Evolutionary conservation across 1,140 invertebrate species (phyloP).

Genomic region (Lamellibrachia luymesi): DNA sequence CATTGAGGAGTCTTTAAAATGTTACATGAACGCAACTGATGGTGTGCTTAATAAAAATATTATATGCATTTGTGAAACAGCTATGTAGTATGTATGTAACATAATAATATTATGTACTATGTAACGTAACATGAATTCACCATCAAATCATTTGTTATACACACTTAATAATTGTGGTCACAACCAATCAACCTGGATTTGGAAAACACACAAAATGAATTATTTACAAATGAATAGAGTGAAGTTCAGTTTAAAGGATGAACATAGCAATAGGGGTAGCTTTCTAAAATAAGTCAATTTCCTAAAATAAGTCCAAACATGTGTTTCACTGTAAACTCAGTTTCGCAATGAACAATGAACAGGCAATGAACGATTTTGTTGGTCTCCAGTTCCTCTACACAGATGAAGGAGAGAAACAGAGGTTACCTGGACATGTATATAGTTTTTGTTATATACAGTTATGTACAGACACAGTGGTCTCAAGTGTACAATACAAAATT

Average conservation of each 20-base stretch:
- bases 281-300: no score
- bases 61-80: not conserved
- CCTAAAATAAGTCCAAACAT: no score
- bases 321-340: no score
- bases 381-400: not conserved
- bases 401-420: not conserved
- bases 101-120: no score
- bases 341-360: not conserved
- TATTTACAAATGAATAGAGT: no score
- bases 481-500: not conserved
- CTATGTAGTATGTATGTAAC: not conserved
- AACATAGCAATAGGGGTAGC: no score
- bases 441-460: not conserved
- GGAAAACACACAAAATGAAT: no score
- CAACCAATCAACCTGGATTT: no score
- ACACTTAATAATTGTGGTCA: no score
- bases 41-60: not conserved
- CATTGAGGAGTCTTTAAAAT: not conserved
- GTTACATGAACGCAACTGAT: not conserved
- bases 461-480: not conserved
- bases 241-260: no score
- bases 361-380: not conserved
- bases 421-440: not conserved
- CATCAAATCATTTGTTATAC: no score
- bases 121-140: no score